phyloP scores from a whole-genome alignment of 2,113 vertebrate species.

The Corythornis cristatus region DNA sequence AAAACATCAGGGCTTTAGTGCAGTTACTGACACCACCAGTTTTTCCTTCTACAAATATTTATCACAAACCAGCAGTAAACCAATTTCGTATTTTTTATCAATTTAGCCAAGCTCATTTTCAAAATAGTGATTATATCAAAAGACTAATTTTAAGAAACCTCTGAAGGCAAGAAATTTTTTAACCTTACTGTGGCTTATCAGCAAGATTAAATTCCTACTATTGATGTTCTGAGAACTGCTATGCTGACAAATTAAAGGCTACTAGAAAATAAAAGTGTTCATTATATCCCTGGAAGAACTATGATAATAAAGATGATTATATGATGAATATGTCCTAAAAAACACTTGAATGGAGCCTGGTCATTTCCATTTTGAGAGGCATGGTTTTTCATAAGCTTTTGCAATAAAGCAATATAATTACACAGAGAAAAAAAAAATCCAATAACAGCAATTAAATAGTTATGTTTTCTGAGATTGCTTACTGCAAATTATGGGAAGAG shows the following conservation, averaged over 20 bases:
- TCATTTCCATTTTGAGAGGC: background rate
- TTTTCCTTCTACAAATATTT: background rate
- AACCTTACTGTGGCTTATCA: background rate
- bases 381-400: background rate
- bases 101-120: slow-evolving; percentile 10
- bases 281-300: background rate
- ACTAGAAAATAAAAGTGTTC: background rate
- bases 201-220: slow-evolving; percentile 47
- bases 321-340: background rate
- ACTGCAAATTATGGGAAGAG: background rate
- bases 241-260: slow-evolving; percentile 22
- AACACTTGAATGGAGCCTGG: background rate
- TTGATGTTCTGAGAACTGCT: slow-evolving; percentile 23
- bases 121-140: slow-evolving; percentile 37
- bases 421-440: background rate
- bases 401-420: slow-evolving; percentile 34
- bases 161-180: slow-evolving; percentile 25
- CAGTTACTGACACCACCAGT: background rate
- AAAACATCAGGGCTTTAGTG: background rate
- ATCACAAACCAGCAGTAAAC: background rate
- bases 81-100: background rate
- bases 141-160: slow-evolving; percentile 25
- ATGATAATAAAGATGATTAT: background rate
- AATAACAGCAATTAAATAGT: background rate
- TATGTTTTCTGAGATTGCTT: background rate